Base-by-base conservation (phyloP, 2,113 vertebrate genomes). In the Rhombomys opimus region DNA sequence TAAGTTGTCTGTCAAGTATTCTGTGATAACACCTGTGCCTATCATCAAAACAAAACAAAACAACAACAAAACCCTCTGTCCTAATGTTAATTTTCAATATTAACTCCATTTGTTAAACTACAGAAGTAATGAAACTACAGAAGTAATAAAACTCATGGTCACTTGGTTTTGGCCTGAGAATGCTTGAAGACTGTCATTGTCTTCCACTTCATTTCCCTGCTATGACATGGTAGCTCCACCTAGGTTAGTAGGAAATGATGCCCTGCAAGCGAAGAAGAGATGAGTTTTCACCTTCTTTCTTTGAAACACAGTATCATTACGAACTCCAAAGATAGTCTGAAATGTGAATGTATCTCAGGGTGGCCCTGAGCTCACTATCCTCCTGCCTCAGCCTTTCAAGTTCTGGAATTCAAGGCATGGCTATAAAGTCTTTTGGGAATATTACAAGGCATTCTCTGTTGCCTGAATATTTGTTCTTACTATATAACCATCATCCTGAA, bases 11-110 rank as follows among this genome's bases (percentile, higher is more conserved):
- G 32, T 72, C 46, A 75, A 54, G 46, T 70, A 52, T 17, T 54
- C 6, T 59, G 70, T 73, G 57, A 88, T 2, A 88, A 88, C 23
- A 13, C 14, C 5, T 14, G 5, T 41, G 15, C n/a, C 68, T 89
- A 41, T 9, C 50, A 75, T 89, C 46, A 46, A 41, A 41, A 30
- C 15, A 41, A 70, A 89, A 75, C 22, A 86, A 46, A 46, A 46
- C 46, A 46, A 46, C 46, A 46, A 46, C 46, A 46, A 46, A 46
- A 46, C 46, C 46, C 46, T 46, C 12, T 76, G 75, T 41, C 20
- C 35, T 10, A 38, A 50, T 20, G n/a, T 76, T 75, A 92, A 30
- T 93, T 96, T 23, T 90, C 57, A 93, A 78, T 76, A 22, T 27
- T n/a, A 91, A 25, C 1, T 63, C 10, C 38, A 18, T 65, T 93